Base-by-base conservation (phyloP, 2,888 invertebrate species). In the Gastrophysa polygoni region DNA sequence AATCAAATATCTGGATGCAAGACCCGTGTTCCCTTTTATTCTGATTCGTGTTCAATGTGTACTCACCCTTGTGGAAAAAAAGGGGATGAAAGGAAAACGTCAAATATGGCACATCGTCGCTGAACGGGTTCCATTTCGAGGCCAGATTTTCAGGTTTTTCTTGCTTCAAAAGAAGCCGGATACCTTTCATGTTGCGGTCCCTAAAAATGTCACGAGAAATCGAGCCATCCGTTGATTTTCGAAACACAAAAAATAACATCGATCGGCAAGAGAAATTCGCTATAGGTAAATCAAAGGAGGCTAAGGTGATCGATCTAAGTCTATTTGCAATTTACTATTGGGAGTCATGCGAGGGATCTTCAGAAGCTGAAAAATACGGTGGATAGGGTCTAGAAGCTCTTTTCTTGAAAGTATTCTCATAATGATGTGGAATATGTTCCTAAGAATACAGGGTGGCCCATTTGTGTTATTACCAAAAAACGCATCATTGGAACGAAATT, bases 91-190 rank as follows among this genome's bases (percentile, higher is more conserved):
- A 92, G 0, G 91, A 88, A 71, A 91, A 89, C 0, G 93, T 93
- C 29, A 88, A 80, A 82, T 89, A 91, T 0, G 94, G 94, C 65
- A 93, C 89, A 61, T 91, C 88, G 63, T 87, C 87, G 67, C 88
- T 88, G 82, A 92, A 92, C 0, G 94, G 94, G 80, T 94, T 94
- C 95, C 95, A 95, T 62, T 88, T 88, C n/a, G 87, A 88, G 69
- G 86, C 84, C 71, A 90, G 77, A 32, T 89, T 83, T 44, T 91
- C 76, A 0, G 90, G 88, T 74, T 88, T 86, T 0, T 90, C 90
- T 72, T 87, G 87, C 76, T 91, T 91, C 91, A 93, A 93, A 84
- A 90, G 87, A 48, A 92, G 81, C 56, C 93, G 86, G 10, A 94
- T 84, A 0, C 93, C 95, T 51, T 85, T 85, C 69, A 89, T 87